phyloP scores from a whole-genome alignment of 2,113 vertebrate genomes.

The Mirza zaza region DNA sequence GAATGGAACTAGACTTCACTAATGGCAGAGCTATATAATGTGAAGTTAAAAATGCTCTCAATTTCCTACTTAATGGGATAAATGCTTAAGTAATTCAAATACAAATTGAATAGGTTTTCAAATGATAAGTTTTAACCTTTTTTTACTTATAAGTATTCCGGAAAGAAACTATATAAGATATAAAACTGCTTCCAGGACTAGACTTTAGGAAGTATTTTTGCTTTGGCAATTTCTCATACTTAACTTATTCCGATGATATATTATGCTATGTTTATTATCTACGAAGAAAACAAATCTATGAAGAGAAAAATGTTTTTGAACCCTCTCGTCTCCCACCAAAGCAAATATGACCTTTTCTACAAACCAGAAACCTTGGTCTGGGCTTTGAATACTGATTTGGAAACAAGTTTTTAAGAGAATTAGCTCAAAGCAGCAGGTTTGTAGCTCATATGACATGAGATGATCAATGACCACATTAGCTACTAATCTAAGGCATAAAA shows the following conservation, averaged over 20 bases:
- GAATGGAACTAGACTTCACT: slow-evolving; percentile 34
- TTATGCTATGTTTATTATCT: slow-evolving; percentile 35
- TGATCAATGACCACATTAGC: slow-evolving; percentile 72
- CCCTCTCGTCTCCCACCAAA: background rate
- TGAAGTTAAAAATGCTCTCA: slow-evolving; percentile 30
- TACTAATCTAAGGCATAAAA: slow-evolving; percentile 72
- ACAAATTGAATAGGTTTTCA: slow-evolving; percentile 19
- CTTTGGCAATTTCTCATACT: slow-evolving; percentile 34
- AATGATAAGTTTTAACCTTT: slow-evolving; percentile 37
- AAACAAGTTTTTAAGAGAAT: slow-evolving; percentile 58
- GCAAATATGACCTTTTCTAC: slow-evolving; percentile 32
- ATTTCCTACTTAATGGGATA: slow-evolving; percentile 36
- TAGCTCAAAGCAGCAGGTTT: slow-evolving; percentile 54
- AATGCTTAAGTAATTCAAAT: slow-evolving; percentile 38
- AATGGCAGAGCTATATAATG: background rate
- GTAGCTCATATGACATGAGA: slow-evolving; percentile 33
- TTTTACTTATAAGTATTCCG: slow-evolving; percentile 21
- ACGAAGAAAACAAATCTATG: slow-evolving; percentile 38
- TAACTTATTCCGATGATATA: background rate
- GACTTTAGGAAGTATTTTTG: slow-evolving; percentile 46
- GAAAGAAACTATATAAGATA: background rate
- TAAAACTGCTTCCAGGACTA: background rate
- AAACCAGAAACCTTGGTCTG: background rate
- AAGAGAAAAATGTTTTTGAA: slow-evolving; percentile 62
- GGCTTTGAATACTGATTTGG: slow-evolving; percentile 61